Conservation (phyloP, 2,888 invertebrate genomes). For the Zaprionus obscuricornis region DNA sequence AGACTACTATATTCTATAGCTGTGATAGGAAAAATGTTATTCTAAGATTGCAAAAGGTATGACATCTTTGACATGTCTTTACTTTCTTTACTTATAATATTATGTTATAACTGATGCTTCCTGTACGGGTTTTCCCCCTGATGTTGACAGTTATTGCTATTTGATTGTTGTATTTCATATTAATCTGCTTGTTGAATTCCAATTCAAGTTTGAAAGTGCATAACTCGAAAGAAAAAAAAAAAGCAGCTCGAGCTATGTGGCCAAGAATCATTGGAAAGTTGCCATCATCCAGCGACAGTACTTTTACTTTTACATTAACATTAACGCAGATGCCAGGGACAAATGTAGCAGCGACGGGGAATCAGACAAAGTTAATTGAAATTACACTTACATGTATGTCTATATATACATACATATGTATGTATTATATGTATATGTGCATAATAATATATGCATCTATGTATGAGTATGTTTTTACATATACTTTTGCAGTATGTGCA, state of each 20-base stretch:
- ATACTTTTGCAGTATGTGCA: conserved; percentile 11
- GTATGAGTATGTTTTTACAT: too few relatives aligned
- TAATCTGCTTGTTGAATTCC: background rate
- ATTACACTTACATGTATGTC: too few relatives aligned
- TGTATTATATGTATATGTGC: too few relatives aligned
- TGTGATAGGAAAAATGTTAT: too few relatives aligned
- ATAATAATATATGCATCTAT: too few relatives aligned
- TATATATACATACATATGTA: too few relatives aligned
- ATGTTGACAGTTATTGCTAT: too few relatives aligned
- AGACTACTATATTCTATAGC: too few relatives aligned
- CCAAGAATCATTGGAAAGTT: conserved; percentile 53
- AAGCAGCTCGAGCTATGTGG: background rate
- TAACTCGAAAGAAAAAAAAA: background rate
- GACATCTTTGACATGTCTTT: background rate
- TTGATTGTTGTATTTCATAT: conserved; percentile 9
- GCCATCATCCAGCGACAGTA: conserved; percentile 30
- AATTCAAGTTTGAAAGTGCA: conserved; percentile 5
- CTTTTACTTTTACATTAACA: conserved; percentile 37
- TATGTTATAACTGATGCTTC: too few relatives aligned
- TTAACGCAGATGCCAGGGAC: background rate
- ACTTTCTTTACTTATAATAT: too few relatives aligned
- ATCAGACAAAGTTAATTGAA: conserved; percentile 37
- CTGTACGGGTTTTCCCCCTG: too few relatives aligned
- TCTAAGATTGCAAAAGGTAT: too few relatives aligned
- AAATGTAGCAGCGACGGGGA: background rate